Base-by-base conservation (phyloP, 2,888 invertebrate genomes). In the Diaphora mendica region DNA sequence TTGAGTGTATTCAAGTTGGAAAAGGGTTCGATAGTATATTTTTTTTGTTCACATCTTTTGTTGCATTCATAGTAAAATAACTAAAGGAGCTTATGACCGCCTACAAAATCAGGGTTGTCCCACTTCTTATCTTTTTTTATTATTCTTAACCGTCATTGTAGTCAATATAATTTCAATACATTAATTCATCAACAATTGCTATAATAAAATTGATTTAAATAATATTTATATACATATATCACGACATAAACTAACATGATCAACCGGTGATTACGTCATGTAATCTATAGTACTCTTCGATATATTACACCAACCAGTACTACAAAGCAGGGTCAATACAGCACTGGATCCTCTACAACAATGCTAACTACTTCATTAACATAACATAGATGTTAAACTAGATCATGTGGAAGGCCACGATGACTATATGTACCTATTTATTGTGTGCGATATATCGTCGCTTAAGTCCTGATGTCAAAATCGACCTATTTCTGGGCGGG, bases 341-440 rank as follows among this genome's bases (percentile, higher is more conserved):
- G 82, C 85, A 83, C 87, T 87, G 90, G 85, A 93, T 93, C 92
- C 91, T 92, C 92, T 76, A 80, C 79, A 91, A 94, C 94, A 95
- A 95, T 95, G 95, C 91, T 92, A 95, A 95, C 95, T 88, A 83
- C 93, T 94, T 91, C 87, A 94, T 95, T 95, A 94, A 90, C 94
- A 94, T 95, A 93, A 90, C 87, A 87, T 89, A 84, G 90, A 90
- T 87, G 88, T 88, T 91, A 90, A 93, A 91, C 87, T 93, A 83
- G 93, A 92, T 90, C 94, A 91, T 86, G 85, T 89, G 88, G 91
- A 93, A 94, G 95, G 93, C 84, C 90, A 87, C 82, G 87, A 89
- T 86, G 85, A 48, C 51, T 72, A 44, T 75, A 75, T 44, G 39
- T 59, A 69, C 42, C 51, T 33, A 70, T 62, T 62, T 70, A 70